These are phyloP conservation scores for Sarcophilus harrisii DNA, from an alignment of 2,797 vertebrate genomes.

Conservation along the genomic window DNA sequence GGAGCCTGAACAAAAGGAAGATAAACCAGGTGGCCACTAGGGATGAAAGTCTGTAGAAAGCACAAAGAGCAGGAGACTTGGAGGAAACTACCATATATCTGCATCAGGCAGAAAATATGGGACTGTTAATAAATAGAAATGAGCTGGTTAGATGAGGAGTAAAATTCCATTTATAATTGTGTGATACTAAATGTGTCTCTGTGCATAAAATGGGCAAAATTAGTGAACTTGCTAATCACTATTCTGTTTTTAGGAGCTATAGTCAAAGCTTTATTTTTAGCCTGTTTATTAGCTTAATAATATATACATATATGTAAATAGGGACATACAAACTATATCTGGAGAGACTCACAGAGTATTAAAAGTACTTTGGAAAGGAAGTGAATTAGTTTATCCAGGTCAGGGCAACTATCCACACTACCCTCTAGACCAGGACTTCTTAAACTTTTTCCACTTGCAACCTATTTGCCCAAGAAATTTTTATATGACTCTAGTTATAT, in stretches of 20 bases:
- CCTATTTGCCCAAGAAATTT: no score
- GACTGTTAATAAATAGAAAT: conserved; percentile 40
- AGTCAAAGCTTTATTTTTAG: neutral
- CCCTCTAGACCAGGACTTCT: neutral
- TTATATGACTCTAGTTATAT: no score
- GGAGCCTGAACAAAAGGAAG: conserved; percentile 75
- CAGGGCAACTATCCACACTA: neutral
- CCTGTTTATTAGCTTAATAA: neutral
- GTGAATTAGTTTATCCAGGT: neutral
- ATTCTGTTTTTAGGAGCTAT: neutral
- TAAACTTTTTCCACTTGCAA: no score
- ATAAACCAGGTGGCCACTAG: conserved; percentile 77
- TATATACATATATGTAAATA: neutral
- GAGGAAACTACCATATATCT: conserved; percentile 60
- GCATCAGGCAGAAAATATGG: conserved; percentile 53
- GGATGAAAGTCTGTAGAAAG: conserved; percentile 72
- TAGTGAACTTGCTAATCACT: conserved; percentile 12
- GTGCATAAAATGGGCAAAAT: conserved; percentile 31
- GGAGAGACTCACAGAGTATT: neutral
- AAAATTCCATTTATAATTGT: neutral
- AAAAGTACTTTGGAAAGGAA: neutral
- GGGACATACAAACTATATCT: neutral
- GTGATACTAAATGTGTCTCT: conserved; percentile 1
- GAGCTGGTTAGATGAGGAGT: conserved; percentile 37
- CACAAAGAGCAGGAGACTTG: conserved; percentile 71